Base-by-base conservation (phyloP, 2,113 vertebrate genomes). In the Elephantulus edwardii region DNA sequence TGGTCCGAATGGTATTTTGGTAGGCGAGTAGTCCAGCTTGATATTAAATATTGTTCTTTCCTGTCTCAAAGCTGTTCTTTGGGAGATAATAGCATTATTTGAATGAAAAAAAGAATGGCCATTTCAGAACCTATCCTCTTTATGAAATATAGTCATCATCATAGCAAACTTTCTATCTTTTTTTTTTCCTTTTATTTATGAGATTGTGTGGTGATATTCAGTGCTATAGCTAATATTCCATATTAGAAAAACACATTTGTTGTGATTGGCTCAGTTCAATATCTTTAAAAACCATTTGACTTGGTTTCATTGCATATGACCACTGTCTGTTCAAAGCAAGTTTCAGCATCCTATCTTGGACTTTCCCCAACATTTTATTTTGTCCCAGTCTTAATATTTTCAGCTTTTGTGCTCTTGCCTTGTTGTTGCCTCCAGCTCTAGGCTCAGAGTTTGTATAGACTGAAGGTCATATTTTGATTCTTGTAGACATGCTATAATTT, bases 11-110 rank as follows among this genome's bases (percentile, higher is more conserved):
- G 89, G 71, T 3, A 1, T 96, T 97, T 96, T 92, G 94, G 95
- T 95, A 95, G 93, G 60, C 35, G 56, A 97, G 95, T 79, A 95
- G 96, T 96, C 96, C 97, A 93, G 92, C 93, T 95, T 96, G 94
- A 97, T 97, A 96, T 97, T 91, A 95, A 96, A 56, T 12, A 5
- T 50, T 80, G n/a, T 88, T 90, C 94, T 95, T 95, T 94, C 48
- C 95, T 93, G 50, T 83, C 75, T 90, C 71, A 66, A 91, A 96
- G 71, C 89, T 93, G 8, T 93, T 96, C 94, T 92, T 89, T 91
- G 91, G 66, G 75, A 52, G 52, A 83, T 78, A 38, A 28, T 75
- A 70, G 74, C 52, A 30, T 92, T 81, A 19, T 64, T 86, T 72
- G 19, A 38, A 84, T 81, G 38, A 66, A 88, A 66, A 88, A 92